These are phyloP conservation scores for Streblospio benedicti DNA, from an alignment of 1,140 invertebrate genomes.

Conservation along the genomic window DNA sequence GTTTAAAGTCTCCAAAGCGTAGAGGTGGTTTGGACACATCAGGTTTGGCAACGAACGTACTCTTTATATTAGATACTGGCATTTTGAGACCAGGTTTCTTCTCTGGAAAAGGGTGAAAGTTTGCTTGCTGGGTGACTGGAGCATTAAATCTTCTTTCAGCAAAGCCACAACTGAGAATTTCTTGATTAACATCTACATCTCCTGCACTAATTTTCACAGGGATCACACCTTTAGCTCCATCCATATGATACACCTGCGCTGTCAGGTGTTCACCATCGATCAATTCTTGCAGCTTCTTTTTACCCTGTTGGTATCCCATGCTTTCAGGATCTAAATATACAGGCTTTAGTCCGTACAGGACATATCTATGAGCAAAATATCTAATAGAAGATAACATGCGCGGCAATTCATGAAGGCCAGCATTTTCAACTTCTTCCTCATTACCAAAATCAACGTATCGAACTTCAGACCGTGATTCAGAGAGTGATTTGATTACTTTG, in stretches of 20 bases:
- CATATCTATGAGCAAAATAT: constrained; percentile 25
- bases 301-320: constrained; percentile 14
- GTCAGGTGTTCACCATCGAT: constrained; percentile 14
- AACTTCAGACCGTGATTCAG: constrained; percentile 27
- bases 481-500: constrained; percentile 20
- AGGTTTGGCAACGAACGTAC: too few relatives aligned
- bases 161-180: not conserved
- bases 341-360: constrained; percentile 28
- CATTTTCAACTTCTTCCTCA: constrained; percentile 26
- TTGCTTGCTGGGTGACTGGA: too few relatives aligned
- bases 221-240: not conserved
- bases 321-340: constrained; percentile 24
- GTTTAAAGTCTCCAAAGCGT: too few relatives aligned
- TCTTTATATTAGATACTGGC: too few relatives aligned
- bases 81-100: too few relatives aligned
- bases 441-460: constrained; percentile 39
- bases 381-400: constrained; percentile 21
- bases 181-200: constrained; percentile 1
- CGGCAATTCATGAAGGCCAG: constrained; percentile 27
- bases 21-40: too few relatives aligned
- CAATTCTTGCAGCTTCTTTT: constrained; percentile 1
- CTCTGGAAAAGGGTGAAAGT: too few relatives aligned
- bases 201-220: not conserved
- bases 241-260: not conserved
- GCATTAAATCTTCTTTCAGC: not conserved